Evolutionary conservation across 92 coral and sea anemone species (phyloP).

Genomic region (Heteractis magnifica): DNA sequence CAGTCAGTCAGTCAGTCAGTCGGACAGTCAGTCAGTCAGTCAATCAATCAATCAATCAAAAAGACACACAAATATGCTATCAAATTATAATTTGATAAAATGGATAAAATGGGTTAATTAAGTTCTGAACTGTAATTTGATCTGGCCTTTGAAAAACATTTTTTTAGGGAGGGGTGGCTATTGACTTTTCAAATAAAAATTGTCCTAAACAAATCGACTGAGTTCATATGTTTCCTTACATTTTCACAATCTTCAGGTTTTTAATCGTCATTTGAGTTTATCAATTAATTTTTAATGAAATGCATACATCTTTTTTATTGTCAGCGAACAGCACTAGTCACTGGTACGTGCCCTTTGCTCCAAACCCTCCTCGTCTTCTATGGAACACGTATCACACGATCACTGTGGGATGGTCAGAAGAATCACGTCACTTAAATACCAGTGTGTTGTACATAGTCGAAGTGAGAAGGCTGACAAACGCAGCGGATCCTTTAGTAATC

Average conservation of each 20-base stretch:
- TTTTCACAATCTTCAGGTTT: not conserved
- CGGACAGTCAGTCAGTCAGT: no score
- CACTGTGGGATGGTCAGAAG: slow-evolving; percentile 47
- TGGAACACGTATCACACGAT: slow-evolving; percentile 32
- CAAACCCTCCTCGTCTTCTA: slow-evolving; percentile 39
- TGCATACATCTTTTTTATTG: not conserved
- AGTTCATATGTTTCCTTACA: not conserved
- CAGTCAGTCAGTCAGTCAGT: no score
- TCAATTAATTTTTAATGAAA: not conserved
- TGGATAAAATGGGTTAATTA: no score
- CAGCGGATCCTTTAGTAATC: slow-evolving; percentile 40
- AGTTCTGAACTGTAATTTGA: no score
- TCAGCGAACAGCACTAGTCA: not conserved
- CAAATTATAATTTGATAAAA: no score
- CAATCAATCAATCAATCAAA: no score
- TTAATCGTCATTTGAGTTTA: not conserved
- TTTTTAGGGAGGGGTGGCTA: no score
- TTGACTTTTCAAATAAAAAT: no score
- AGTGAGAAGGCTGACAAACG: slow-evolving; percentile 38
- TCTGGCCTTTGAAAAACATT: no score
- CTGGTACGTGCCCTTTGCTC: slow-evolving; percentile 30
- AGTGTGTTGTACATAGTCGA: slow-evolving; percentile 49
- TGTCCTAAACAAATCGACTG: no score
- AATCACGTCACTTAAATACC: not conserved
- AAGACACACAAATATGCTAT: no score